These are phyloP conservation scores for Eristalinus aeneus DNA, from an alignment of 2,888 invertebrate genomes.

Conservation along the genomic window DNA sequence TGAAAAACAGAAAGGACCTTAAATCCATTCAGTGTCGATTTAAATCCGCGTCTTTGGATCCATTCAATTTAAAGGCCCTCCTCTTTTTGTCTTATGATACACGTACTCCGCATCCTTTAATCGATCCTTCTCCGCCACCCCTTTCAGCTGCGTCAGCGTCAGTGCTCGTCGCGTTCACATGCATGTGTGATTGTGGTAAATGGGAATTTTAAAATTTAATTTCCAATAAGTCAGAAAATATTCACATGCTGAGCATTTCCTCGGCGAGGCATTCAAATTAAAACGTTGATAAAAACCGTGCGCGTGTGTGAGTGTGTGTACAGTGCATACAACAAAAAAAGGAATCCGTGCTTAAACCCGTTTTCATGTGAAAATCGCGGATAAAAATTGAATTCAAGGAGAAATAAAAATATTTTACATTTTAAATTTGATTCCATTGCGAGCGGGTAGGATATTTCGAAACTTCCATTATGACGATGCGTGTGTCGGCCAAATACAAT, in stretches of 20 bases:
- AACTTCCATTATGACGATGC: constrained; percentile 77
- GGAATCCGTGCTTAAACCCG: not conserved
- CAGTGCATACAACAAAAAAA: not conserved
- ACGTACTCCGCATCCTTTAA: not conserved
- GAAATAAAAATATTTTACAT: constrained; percentile 36
- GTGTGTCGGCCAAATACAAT: constrained; percentile 79
- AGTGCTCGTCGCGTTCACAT: not conserved
- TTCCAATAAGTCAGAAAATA: constrained; percentile 40
- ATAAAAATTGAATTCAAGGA: not conserved
- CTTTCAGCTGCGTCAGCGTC: not conserved
- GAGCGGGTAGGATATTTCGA: constrained; percentile 3
- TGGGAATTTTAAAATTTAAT: constrained; percentile 53
- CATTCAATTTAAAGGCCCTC: not conserved
- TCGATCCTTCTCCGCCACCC: not conserved
- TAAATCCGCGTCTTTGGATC: constrained; percentile 23
- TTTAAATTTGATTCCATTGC: constrained; percentile 17
- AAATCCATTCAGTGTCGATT: constrained; percentile 8
- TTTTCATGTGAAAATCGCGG: constrained; percentile 32
- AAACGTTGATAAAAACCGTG: not conserved
- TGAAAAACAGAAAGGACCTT: constrained; percentile 2
- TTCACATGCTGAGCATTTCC: constrained; percentile 27
- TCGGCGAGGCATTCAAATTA: constrained; percentile 19
- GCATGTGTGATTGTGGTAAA: constrained; percentile 25
- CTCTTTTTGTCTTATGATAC: not conserved
- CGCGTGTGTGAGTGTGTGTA: not conserved